Evolutionary conservation across 2,113 vertebrate genomes (phyloP), one percentile per base, ranked within the genome.

Genomic region (Grallaria varia): DNA sequence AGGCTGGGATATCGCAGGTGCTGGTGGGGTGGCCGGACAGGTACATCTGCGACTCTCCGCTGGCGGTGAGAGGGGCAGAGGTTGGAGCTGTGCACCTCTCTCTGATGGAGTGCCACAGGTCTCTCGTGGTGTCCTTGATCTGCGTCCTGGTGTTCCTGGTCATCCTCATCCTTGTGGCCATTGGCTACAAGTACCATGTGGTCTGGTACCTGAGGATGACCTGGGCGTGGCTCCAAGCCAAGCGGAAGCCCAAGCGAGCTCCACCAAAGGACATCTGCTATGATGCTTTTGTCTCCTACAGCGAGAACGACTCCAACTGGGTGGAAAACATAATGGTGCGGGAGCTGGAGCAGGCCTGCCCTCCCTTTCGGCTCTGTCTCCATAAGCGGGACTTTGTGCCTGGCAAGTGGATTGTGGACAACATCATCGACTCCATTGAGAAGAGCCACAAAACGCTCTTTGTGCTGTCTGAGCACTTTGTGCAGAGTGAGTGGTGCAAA

Each of bases 271-370:
- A 96, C 64, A 3, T 98, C 15, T 94, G 97, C 67, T 99, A 98
- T 0, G 99, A 99, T 0, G 99, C 99, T 10, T 99, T 99, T 49
- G 98, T 99, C 58, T 99, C 99, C 17, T 99, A 99, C 97, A 99
- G 99, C 4, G 98, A 99, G 88, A 98, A 68, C 4, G 99, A 99
- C 33, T 98, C 98, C 0, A 80, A 98, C 37, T 99, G 99, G 99
- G 99, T 99, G 85, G 99, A 99, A 69, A 96, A 98, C 91, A 91
- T 97, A 9, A 96, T 99, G 97, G 98, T 99, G 11, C 98, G 90
- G n/a, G 96, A 99, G 96, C 97, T 99, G 91, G 99, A 99, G 95
- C 93, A 97, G 42, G 84, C 97, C 31, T 91, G 76, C 22, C 97
- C 90, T 6, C 97, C 98, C 0, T 93, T 99, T 31, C 96, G 91